Evolutionary conservation across 2,888 invertebrate genomes (phyloP).

Genomic region (Spialia ferax): DNA sequence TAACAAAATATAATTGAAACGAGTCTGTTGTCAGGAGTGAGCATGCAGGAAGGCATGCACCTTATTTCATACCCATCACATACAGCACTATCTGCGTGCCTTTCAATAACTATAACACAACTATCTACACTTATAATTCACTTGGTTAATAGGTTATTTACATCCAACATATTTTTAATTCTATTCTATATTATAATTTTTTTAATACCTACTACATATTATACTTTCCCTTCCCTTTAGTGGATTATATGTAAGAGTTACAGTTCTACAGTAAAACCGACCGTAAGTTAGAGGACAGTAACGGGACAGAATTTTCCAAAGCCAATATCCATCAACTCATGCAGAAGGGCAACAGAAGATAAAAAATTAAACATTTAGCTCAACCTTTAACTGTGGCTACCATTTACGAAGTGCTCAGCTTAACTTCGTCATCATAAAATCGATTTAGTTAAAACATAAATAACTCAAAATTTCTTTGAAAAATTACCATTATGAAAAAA

Average conservation of each 20-base stretch:
- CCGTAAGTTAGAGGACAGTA: constrained; percentile 6
- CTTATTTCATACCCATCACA: not conserved
- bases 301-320: not conserved
- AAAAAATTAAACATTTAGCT: not conserved
- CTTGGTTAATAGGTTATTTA: constrained; percentile 17
- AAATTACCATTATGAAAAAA: too few species aligned
- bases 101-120: not conserved
- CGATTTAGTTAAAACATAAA: not conserved
- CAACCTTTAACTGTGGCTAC: not conserved
- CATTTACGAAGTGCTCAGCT: constrained; percentile 7
- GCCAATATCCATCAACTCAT: constrained; percentile 2
- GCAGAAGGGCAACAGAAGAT: not conserved
- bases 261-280: not conserved
- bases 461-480: not conserved
- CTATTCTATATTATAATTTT: too few species aligned
- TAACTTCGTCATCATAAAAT: not conserved
- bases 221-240: too few species aligned
- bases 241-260: not conserved
- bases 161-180: constrained; percentile 10
- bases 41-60: constrained; percentile 21
- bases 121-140: not conserved
- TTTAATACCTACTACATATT: too few species aligned
- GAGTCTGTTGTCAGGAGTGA: constrained; percentile 13
- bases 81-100: not conserved
- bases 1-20: constrained; percentile 22